phyloP scores from a whole-genome alignment of 1,140 invertebrate genomes.

The Pachyrhynchus sulphureomaculatus region DNA sequence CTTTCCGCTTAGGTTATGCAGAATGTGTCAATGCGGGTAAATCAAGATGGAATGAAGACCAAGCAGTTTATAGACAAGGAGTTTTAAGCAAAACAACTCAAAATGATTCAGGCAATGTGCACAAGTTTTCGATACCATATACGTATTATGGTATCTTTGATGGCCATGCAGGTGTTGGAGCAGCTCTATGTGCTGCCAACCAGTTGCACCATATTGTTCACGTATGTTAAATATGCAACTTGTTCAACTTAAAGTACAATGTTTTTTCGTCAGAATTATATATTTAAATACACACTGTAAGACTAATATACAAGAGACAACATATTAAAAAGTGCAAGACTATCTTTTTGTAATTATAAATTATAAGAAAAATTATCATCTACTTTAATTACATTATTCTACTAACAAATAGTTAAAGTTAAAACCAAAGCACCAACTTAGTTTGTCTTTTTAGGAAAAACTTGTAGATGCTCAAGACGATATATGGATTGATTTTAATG shows the following conservation, averaged over 20 bases:
- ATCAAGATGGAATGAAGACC: constrained; percentile 79
- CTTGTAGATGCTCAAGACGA: constrained; percentile 55
- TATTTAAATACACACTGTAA: not conserved
- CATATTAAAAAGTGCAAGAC: too few species aligned
- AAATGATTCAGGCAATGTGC: constrained; percentile 31
- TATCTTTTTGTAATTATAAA: too few species aligned
- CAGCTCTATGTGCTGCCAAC: constrained; percentile 75
- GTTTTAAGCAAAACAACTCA: constrained; percentile 51
- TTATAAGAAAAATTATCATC: too few species aligned
- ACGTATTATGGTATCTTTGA: constrained; percentile 85
- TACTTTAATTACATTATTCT: too few species aligned
- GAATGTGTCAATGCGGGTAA: constrained; percentile 85
- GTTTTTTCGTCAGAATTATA: too few species aligned
- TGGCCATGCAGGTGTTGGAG: constrained; percentile 82
- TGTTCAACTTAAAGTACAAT: too few species aligned
- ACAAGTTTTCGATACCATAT: constrained; percentile 57
- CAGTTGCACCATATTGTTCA: constrained; percentile 79
- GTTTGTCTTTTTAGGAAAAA: constrained; percentile 52
- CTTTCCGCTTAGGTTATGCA: constrained; percentile 70
- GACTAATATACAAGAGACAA: too few species aligned
- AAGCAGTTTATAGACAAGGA: constrained; percentile 62
- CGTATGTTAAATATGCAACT: constrained; percentile 54
- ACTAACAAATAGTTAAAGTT: too few species aligned
- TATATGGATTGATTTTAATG: constrained; percentile 48
- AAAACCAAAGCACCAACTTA: too few species aligned